Percentiles rank a stretch among this genome's conserved stretches.
Conservation (phyloP, 2,888 invertebrate genomes). For the Drosophila lutescens region DNA sequence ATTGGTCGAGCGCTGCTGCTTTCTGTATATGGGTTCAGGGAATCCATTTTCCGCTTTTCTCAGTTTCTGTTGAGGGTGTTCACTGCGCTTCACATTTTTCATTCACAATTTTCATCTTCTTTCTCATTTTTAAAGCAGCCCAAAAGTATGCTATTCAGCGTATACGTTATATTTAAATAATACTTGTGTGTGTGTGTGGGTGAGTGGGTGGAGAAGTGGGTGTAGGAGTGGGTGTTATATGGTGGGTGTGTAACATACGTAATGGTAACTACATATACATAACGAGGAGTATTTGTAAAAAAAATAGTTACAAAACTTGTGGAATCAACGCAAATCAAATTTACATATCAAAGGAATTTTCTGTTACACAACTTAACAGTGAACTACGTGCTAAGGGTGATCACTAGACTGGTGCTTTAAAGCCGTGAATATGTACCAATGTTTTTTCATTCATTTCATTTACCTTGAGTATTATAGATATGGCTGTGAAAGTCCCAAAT, state of each 20-base stretch:
- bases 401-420: constrained; percentile 52
- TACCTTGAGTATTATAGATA: constrained; percentile 35
- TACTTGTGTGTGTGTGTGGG: constrained; percentile 62
- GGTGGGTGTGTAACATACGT: constrained; percentile 19
- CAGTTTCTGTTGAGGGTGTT: constrained; percentile 14
- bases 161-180: constrained; percentile 71
- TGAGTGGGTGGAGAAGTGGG: constrained; percentile 18
- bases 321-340: constrained; percentile 71
- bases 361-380: constrained; percentile 40
- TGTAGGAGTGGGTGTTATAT: constrained; percentile 5
- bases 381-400: constrained; percentile 31
- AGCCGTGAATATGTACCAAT: constrained; percentile 9
- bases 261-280: constrained; percentile 38
- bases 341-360: constrained; percentile 69
- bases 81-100: too few relatives aligned
- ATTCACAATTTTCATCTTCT: too few relatives aligned
- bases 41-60: constrained; percentile 27
- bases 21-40: constrained; percentile 38
- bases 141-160: constrained; percentile 63
- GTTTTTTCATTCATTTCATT: constrained; percentile 6
- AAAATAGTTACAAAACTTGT: constrained; percentile 48
- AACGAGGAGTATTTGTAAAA: constrained; percentile 64
- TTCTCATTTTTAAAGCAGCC: constrained; percentile 47
- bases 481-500: constrained; percentile 5
- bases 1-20: constrained; percentile 76